Conservation (phyloP, 2,113 vertebrate genomes). For the Amphilophus citrinellus region DNA sequence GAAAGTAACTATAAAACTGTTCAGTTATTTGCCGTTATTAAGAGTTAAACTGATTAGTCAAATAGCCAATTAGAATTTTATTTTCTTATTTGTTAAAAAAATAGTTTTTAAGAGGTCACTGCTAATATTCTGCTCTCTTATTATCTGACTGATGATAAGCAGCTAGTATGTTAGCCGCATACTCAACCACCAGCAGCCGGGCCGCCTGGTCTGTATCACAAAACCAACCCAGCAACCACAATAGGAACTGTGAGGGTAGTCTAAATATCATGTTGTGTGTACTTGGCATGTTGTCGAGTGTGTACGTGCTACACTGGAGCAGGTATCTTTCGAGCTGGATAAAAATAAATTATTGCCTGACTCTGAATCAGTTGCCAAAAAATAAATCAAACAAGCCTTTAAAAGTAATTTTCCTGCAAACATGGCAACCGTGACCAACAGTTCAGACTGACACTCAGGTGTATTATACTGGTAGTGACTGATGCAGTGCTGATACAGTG, state of each 20-base stretch:
- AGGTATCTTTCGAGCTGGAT: too few species aligned
- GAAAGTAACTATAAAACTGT: not conserved
- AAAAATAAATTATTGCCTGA: too few species aligned
- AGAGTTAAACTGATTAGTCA: not conserved
- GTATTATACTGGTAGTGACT: not conserved
- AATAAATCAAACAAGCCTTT: too few species aligned
- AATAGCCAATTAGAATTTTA: accelerated
- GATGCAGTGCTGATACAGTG: not conserved
- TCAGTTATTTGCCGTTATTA: not conserved
- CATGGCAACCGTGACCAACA: not conserved
- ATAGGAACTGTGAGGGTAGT: not conserved
- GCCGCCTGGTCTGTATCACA: not conserved
- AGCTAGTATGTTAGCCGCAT: not conserved
- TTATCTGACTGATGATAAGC: not conserved
- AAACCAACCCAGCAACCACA: not conserved
- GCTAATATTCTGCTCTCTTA: not conserved
- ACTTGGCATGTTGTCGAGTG: too few species aligned
- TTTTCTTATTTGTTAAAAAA: not conserved
- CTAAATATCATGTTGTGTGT: not conserved
- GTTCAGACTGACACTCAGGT: not conserved
- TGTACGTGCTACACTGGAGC: too few species aligned
- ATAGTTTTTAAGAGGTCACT: not conserved
- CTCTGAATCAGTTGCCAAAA: too few species aligned
- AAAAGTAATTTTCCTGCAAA: too few species aligned
- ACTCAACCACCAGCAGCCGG: not conserved